Conservation (phyloP, 2,797 vertebrate genomes). For the Bucorvus abyssinicus region DNA sequence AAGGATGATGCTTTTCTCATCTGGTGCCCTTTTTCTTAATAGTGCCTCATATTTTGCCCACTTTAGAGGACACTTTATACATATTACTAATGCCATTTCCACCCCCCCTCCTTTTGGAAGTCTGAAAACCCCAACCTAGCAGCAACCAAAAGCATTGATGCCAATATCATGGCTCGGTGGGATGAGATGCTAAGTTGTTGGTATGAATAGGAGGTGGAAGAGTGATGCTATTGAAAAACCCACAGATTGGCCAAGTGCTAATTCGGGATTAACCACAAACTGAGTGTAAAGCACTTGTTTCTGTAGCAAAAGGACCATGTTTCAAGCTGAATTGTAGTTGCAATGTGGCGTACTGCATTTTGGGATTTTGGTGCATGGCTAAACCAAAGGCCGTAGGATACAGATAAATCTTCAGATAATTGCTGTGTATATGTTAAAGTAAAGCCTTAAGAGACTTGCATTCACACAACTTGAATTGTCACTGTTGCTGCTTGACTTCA, state of each 20-base stretch:
- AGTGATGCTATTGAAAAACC: not conserved
- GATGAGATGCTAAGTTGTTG: not conserved
- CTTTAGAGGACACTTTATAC: not conserved
- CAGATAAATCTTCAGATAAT: not conserved
- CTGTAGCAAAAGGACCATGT: not conserved
- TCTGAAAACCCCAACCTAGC: not conserved
- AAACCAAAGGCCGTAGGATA: not conserved
- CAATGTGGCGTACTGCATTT: not conserved
- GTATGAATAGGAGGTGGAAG: not conserved
- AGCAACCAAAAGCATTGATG: not conserved
- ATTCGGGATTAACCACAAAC: not conserved
- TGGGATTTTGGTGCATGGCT: not conserved
- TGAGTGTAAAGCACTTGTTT: not conserved
- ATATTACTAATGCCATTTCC: not conserved
- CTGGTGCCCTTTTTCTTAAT: constrained; percentile 16
- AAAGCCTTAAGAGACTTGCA: not conserved
- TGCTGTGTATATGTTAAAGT: not conserved
- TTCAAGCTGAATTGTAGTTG: not conserved
- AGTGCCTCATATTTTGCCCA: not conserved
- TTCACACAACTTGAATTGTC: not conserved
- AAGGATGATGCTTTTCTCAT: not conserved
- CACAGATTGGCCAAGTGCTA: not conserved
- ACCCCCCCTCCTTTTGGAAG: not conserved
- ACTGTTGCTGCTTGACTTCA: not conserved
- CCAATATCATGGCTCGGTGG: not conserved